A percentile compares a stretch with the other conserved stretches of the same genome.
These are phyloP conservation scores for Euborellia annulipes DNA, from an alignment of 1,140 invertebrate genomes.

Conservation along the genomic window DNA sequence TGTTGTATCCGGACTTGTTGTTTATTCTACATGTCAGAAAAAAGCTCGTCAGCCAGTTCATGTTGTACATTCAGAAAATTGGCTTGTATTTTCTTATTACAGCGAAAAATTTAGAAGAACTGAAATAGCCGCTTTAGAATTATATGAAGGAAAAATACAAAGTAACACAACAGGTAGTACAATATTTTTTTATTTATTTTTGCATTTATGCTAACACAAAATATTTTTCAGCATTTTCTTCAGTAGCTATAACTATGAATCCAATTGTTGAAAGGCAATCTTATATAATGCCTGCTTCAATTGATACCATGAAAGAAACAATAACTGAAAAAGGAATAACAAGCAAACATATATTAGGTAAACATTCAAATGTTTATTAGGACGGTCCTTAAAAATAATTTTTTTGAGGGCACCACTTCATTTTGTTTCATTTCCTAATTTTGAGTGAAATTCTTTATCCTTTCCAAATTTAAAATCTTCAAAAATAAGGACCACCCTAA, in stretches of 20 bases:
- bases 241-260: slow-evolving; percentile 48
- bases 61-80: slow-evolving; percentile 93
- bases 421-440: too few species aligned
- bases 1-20: slow-evolving; percentile 67
- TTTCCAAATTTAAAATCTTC: too few species aligned
- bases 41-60: slow-evolving; percentile 67
- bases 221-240: slow-evolving; percentile 56
- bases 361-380: slow-evolving; percentile 19
- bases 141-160: slow-evolving; percentile 86
- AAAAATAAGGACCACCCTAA: too few species aligned
- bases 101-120: slow-evolving; percentile 84
- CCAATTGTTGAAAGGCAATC: slow-evolving; percentile 76
- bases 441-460: too few species aligned
- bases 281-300: slow-evolving; percentile 72
- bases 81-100: slow-evolving; percentile 87
- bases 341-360: slow-evolving; percentile 81
- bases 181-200: slow-evolving; percentile 5
- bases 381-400: too few species aligned
- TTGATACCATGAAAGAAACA: slow-evolving; percentile 66
- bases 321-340: slow-evolving; percentile 88
- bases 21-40: slow-evolving; percentile 59
- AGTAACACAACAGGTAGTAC: slow-evolving; percentile 53
- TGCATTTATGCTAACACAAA: not conserved
- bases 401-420: too few species aligned
- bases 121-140: slow-evolving; percentile 82